These are phyloP conservation scores for Eueremaeus valkanovi DNA, from an alignment of 2,888 invertebrate species.

Conservation along the genomic window DNA sequence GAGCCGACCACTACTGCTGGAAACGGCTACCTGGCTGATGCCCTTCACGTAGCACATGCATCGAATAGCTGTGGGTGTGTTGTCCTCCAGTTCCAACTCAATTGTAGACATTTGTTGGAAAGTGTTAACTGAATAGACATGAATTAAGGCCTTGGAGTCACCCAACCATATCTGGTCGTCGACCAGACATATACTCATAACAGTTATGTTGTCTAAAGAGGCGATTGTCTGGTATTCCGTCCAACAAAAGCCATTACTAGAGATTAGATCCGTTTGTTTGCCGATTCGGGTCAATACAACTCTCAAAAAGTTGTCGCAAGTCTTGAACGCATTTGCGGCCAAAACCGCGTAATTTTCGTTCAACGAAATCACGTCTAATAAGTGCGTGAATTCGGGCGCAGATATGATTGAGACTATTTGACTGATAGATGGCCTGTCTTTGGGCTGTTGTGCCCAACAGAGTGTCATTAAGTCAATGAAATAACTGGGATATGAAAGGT, in stretches of 20 bases:
- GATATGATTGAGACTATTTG: conserved; percentile 87
- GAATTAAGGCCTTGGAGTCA: conserved; percentile 77
- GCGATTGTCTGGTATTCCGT: conserved; percentile 50
- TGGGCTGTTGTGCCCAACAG: conserved; percentile 80
- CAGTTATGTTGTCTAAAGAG: conserved; percentile 46
- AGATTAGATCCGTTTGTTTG: conserved; percentile 50
- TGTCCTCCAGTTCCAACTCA: conserved; percentile 63
- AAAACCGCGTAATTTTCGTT: conserved; percentile 52
- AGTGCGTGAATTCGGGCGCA: conserved; percentile 87
- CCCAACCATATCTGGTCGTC: conserved; percentile 81
- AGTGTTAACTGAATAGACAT: conserved; percentile 63
- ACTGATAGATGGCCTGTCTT: conserved; percentile 84
- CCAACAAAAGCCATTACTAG: conserved; percentile 51
- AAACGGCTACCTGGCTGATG: conserved; percentile 72
- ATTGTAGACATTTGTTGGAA: conserved; percentile 30
- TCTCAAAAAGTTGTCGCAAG: neutral
- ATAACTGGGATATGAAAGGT: conserved; percentile 55
- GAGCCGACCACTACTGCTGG: conserved; percentile 69
- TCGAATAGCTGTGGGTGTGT: conserved; percentile 60
- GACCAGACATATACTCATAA: conserved; percentile 67
- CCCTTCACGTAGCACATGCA: conserved; percentile 64
- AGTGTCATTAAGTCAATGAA: conserved; percentile 90
- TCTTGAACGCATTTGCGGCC: conserved; percentile 32
- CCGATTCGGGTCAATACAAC: conserved; percentile 50
- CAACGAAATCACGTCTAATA: conserved; percentile 71